These are phyloP conservation scores for Gouania willdenowi DNA, from an alignment of 2,797 vertebrate genomes.

Conservation along the genomic window DNA sequence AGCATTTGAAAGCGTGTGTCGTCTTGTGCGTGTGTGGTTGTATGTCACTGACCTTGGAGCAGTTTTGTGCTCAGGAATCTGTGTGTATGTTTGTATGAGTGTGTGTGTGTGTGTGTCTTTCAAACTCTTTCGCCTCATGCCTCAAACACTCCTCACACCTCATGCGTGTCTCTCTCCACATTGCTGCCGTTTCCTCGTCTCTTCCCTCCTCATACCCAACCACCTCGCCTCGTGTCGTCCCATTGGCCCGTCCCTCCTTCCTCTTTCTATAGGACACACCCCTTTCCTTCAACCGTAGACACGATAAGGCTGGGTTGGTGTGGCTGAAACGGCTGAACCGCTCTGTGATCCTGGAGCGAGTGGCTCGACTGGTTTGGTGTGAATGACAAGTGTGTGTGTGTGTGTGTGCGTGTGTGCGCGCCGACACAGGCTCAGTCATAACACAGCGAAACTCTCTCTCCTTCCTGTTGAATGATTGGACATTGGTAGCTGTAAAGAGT, in stretches of 20 bases:
- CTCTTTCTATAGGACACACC: slow-evolving; percentile 21
- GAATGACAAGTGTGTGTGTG: slow-evolving; percentile 16
- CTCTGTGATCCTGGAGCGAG: slow-evolving; percentile 36
- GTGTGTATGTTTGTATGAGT: background rate
- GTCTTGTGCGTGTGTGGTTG: background rate
- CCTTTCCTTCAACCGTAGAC: slow-evolving; percentile 29
- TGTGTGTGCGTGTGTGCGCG: slow-evolving; percentile 16
- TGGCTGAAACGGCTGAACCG: slow-evolving; percentile 42
- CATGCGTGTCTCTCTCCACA: background rate
- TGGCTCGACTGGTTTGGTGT: slow-evolving; percentile 65
- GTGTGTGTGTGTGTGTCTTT: background rate
- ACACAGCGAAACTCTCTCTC: too few species aligned
- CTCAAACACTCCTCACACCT: background rate
- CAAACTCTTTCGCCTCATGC: background rate
- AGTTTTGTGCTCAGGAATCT: slow-evolving; percentile 1
- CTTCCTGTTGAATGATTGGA: too few species aligned
- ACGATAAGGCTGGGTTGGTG: slow-evolving; percentile 46
- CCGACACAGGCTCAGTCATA: background rate
- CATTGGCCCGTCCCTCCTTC: slow-evolving; percentile 44
- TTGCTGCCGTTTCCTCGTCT: slow-evolving; percentile 3
- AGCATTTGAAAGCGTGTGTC: background rate
- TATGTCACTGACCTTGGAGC: slow-evolving; percentile 20
- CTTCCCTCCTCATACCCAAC: slow-evolving; percentile 2
- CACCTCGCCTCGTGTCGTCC: slow-evolving; percentile 17
- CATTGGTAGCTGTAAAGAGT: too few species aligned